phyloP scores from a whole-genome alignment of 2,113 vertebrate species.

The Phycodurus eques region DNA sequence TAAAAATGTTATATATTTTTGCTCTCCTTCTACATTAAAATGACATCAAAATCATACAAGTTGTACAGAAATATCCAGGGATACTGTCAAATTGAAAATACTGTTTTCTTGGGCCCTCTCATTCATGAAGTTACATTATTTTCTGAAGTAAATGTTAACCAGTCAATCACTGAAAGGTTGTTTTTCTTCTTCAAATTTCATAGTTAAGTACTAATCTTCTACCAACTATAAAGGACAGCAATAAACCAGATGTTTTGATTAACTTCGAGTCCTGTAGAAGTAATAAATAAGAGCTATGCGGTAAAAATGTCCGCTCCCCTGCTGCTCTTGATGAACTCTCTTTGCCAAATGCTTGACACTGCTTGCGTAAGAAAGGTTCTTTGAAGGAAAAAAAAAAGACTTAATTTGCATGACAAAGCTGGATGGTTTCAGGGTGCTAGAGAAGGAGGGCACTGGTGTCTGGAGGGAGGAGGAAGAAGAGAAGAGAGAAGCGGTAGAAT shows the following conservation, averaged over 20 bases:
- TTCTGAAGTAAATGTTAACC: no score
- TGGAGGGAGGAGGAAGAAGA: conserved; percentile 30
- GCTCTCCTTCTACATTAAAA: neutral
- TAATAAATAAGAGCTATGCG: conserved; percentile 42
- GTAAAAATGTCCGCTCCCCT: conserved; percentile 40
- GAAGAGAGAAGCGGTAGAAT: neutral
- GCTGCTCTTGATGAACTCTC: conserved; percentile 61
- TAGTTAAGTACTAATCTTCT: neutral
- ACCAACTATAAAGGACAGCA: conserved; percentile 16
- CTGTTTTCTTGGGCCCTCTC: no score
- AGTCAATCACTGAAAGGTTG: neutral
- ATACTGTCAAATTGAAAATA: no score
- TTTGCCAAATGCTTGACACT: conserved; percentile 61
- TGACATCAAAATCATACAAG: no score
- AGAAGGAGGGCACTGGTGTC: conserved; percentile 40
- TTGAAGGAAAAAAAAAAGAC: conserved; percentile 62
- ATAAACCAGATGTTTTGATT: conserved; percentile 31
- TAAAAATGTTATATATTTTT: neutral
- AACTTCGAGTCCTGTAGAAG: conserved; percentile 24
- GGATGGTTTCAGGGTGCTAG: conserved; percentile 47
- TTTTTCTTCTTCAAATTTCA: neutral
- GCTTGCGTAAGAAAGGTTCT: conserved; percentile 71
- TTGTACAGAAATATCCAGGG: no score
- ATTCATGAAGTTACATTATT: no score
- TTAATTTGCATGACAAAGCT: conserved; percentile 77